Percentiles rank a stretch among this genome's conserved stretches.
Evolutionary conservation across 2,797 vertebrate species (phyloP).

Genomic region (Liasis olivaceus): DNA sequence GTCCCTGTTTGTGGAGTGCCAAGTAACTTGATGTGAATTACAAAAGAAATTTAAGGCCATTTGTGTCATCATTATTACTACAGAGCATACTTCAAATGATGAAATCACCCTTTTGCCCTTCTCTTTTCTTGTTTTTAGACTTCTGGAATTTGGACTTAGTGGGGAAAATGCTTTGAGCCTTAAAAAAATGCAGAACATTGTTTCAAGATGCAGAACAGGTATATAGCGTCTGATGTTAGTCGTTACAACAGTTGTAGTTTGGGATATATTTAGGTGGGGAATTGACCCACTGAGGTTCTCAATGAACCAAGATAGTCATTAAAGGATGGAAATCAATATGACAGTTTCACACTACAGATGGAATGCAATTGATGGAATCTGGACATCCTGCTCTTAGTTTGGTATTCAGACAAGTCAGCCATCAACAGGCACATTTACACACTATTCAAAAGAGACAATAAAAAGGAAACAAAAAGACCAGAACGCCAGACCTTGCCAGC

Average conservation of each 20-base stretch:
- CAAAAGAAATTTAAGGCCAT: neutral
- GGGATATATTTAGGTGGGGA: neutral
- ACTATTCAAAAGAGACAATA: too few relatives aligned
- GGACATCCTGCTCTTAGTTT: neutral
- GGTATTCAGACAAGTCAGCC: too few relatives aligned
- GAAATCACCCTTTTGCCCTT: neutral
- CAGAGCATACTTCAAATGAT: neutral
- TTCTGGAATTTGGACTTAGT: neutral
- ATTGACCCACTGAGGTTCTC: neutral
- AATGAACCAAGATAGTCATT: neutral
- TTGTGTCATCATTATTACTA: neutral
- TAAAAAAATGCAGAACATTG: neutral
- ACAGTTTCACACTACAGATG: neutral
- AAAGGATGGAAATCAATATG: neutral
- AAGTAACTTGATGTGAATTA: slow-evolving; percentile 11
- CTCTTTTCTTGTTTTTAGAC: neutral
- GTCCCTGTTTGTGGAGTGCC: neutral
- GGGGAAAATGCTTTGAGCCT: neutral
- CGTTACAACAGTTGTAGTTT: neutral
- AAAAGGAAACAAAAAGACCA: too few relatives aligned
- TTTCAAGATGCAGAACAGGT: neutral
- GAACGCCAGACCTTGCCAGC: too few relatives aligned
- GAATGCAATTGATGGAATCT: neutral
- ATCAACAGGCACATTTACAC: too few relatives aligned
- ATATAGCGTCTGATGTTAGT: neutral